phyloP scores from a whole-genome alignment of 2,113 vertebrate species.

The Etheostoma cragini region DNA sequence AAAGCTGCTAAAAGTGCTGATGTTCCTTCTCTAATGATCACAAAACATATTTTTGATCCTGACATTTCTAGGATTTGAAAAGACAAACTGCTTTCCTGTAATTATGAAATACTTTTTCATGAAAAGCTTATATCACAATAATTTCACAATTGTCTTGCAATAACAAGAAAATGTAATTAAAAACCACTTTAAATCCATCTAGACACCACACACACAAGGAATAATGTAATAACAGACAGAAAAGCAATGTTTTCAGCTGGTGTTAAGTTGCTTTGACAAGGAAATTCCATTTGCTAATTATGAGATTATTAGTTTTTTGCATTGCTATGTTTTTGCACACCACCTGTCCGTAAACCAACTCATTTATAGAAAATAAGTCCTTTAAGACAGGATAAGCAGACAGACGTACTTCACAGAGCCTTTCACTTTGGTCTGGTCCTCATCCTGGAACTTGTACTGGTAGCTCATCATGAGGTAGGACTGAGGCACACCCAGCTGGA shows the following conservation, averaged over 20 bases:
- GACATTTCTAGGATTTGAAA: not conserved
- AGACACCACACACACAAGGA: not conserved
- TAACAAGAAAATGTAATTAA: not conserved
- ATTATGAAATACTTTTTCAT: not conserved
- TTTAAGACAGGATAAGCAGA: not conserved
- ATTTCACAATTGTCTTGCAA: not conserved
- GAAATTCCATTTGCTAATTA: not conserved
- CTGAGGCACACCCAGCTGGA: slow-evolving; percentile 93
- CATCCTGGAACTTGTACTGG: slow-evolving; percentile 98
- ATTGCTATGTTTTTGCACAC: not conserved
- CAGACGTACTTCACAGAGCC: slow-evolving; percentile 92
- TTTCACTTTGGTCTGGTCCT: slow-evolving; percentile 96
- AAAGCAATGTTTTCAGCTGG: not conserved
- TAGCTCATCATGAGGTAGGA: slow-evolving; percentile 97
- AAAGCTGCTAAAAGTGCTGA: not conserved
- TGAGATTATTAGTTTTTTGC: not conserved
- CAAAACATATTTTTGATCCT: not conserved
- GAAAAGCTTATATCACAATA: not conserved
- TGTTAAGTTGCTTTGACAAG: not conserved
- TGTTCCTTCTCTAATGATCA: not conserved
- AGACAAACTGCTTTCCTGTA: not conserved
- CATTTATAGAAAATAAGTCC: not conserved
- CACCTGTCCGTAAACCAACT: not conserved
- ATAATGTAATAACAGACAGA: not conserved
- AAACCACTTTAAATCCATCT: not conserved